phyloP scores from a whole-genome alignment of 2,113 vertebrate species.

The Leptobrachium ailaonicum region DNA sequence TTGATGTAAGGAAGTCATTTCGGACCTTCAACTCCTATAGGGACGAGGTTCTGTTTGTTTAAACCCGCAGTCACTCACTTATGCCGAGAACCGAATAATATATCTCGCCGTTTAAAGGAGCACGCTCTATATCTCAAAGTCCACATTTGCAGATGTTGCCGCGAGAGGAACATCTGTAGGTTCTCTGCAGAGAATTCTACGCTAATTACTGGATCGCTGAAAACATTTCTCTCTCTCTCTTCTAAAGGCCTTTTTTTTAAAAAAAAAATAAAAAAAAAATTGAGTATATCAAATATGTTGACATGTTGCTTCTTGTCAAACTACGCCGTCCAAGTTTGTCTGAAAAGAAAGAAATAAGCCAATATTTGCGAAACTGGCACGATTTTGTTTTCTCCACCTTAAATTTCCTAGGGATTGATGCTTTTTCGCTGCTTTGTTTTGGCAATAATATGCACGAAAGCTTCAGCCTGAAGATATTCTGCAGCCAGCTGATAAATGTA shows the following conservation, averaged over 20 bases:
- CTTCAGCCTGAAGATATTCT: neutral
- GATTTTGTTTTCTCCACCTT: no score
- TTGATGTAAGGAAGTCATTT: constrained; percentile 48
- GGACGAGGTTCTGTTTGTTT: constrained; percentile 45
- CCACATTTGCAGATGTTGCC: constrained; percentile 19
- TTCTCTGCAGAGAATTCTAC: constrained; percentile 14
- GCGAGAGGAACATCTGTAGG: constrained; percentile 24
- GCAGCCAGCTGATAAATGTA: neutral
- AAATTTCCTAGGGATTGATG: neutral
- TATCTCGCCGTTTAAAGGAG: constrained; percentile 39
- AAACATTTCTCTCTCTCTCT: neutral
- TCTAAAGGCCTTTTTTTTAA: neutral
- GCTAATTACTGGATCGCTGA: neutral
- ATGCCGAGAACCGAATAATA: constrained; percentile 36
- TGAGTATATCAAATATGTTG: no score
- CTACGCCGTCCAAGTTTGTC: no score
- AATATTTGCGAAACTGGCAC: no score
- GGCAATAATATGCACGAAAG: neutral
- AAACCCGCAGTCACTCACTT: constrained; percentile 41
- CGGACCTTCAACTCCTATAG: constrained; percentile 20
- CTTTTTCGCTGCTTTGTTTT: neutral
- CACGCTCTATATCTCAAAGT: neutral
- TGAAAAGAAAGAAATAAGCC: no score
- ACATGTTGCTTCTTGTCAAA: no score
- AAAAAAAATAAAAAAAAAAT: no score